A percentile compares a stretch with the other conserved stretches of the same genome.
These are phyloP conservation scores for Panthera uncia DNA, from an alignment of 2,113 vertebrate species.

Conservation along the genomic window DNA sequence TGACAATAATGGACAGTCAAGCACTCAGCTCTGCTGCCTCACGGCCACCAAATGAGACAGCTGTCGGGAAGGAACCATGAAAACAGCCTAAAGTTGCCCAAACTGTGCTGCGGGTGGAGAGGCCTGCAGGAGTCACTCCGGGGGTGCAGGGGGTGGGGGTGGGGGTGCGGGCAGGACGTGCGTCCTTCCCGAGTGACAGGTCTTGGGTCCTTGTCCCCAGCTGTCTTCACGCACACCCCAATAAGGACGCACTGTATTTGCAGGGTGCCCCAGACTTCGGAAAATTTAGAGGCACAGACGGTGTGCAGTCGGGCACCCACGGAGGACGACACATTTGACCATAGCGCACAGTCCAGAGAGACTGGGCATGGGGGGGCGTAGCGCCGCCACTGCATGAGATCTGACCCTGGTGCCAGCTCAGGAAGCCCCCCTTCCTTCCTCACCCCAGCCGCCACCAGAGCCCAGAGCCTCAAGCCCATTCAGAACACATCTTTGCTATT, in stretches of 20 bases:
- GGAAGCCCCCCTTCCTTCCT: background rate
- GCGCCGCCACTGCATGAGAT: too few relatives aligned
- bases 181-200: background rate
- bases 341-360: background rate
- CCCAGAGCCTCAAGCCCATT: background rate
- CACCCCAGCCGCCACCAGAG: background rate
- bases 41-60: background rate
- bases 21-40: background rate
- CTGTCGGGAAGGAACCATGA: background rate
- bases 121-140: background rate
- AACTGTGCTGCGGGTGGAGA: too few relatives aligned
- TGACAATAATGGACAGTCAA: background rate
- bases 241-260: background rate
- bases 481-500: background rate
- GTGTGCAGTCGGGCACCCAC: too few relatives aligned
- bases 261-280: background rate
- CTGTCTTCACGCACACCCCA: background rate
- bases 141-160: background rate
- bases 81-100: background rate
- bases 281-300: background rate
- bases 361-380: background rate
- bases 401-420: background rate
- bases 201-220: too few relatives aligned
- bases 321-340: fast-evolving
- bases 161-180: background rate